These are phyloP conservation scores for Hestina assimilis DNA, from an alignment of 1,140 invertebrate species.

Conservation along the genomic window DNA sequence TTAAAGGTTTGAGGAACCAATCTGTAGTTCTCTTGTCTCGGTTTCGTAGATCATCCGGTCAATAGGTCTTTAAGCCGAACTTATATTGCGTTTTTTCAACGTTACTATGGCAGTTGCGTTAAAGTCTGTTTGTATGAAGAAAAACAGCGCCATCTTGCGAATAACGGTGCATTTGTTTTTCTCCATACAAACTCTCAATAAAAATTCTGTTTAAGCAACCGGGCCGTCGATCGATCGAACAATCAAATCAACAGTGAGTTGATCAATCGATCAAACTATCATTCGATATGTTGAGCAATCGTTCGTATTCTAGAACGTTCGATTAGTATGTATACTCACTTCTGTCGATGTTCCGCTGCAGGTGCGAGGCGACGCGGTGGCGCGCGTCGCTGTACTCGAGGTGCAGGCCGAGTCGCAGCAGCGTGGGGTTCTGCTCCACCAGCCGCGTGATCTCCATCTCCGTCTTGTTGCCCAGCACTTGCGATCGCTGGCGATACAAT, in stretches of 20 bases:
- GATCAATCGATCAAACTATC: background rate
- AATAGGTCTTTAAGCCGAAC: too few species aligned
- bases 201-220: too few species aligned
- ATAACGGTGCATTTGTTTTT: too few species aligned
- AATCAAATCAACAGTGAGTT: background rate
- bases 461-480: slow-evolving; percentile 97
- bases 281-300: background rate
- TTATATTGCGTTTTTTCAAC: too few species aligned
- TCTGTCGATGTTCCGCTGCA: slow-evolving; percentile 98
- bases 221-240: too few species aligned
- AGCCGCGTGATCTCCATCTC: slow-evolving; percentile 98
- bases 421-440: slow-evolving; percentile 94
- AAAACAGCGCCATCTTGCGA: too few species aligned
- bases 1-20: too few species aligned
- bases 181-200: too few species aligned
- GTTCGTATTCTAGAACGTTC: background rate
- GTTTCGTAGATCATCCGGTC: too few species aligned
- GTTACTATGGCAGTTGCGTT: too few species aligned
- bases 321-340: slow-evolving; percentile 82
- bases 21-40: too few species aligned
- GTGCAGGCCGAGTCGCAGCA: slow-evolving; percentile 94
- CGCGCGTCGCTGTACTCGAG: slow-evolving; percentile 98
- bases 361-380: slow-evolving; percentile 93
- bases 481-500: slow-evolving; percentile 86
- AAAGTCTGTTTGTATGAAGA: too few species aligned